These are phyloP conservation scores for Pseudochromis fuscus DNA, from an alignment of 2,797 vertebrate genomes.

Conservation along the genomic window DNA sequence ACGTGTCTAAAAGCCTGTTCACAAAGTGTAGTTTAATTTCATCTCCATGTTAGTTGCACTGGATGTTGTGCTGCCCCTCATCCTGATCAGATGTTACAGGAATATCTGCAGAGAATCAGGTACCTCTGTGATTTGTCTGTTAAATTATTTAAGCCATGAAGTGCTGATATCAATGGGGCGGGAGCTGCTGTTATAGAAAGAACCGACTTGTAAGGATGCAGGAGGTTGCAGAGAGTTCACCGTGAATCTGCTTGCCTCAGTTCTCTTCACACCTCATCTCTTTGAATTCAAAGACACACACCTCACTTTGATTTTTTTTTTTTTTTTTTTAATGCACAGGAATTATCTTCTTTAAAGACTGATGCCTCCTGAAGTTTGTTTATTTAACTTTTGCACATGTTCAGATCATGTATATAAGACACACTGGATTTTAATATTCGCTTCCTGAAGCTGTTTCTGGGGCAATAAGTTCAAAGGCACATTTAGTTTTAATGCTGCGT, in stretches of 20 bases:
- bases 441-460: conserved; percentile 1
- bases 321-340: neutral
- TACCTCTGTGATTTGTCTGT: conserved; percentile 62
- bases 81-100: conserved; percentile 55
- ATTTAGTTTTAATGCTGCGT: neutral
- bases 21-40: conserved; percentile 16
- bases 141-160: conserved; percentile 82
- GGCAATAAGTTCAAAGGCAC: neutral
- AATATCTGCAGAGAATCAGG: conserved; percentile 70
- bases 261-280: conserved; percentile 69
- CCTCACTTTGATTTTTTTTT: conserved; percentile 53
- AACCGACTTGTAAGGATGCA: conserved; percentile 60
- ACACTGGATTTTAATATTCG: neutral
- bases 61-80: conserved; percentile 26
- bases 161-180: conserved; percentile 79
- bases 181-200: conserved; percentile 61
- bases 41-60: conserved; percentile 23
- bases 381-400: conserved; percentile 8
- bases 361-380: neutral
- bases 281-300: conserved; percentile 50
- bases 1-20: conserved; percentile 8
- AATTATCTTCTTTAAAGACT: conserved; percentile 25
- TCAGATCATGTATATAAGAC: conserved; percentile 15
- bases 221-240: conserved; percentile 81
- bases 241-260: conserved; percentile 62